phyloP scores from a whole-genome alignment of 1,140 invertebrate genomes.

The Trachelipus rathkii region DNA sequence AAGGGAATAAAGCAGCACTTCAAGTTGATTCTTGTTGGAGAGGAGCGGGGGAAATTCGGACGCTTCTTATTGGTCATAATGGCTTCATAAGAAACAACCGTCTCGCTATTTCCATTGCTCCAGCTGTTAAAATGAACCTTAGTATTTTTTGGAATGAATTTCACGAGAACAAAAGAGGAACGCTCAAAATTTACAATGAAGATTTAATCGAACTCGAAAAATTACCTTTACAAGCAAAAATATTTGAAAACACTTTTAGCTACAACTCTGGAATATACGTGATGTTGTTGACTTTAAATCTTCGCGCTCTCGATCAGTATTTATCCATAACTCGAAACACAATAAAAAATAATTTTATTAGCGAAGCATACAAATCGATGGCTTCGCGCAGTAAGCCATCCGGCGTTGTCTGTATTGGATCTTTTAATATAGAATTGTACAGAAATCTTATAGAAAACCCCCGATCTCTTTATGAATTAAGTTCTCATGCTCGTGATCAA shows the following conservation, averaged over 20 bases:
- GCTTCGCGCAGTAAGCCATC: constrained; percentile 81
- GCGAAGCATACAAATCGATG: constrained; percentile 76
- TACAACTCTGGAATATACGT: constrained; percentile 83
- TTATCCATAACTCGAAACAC: constrained; percentile 84
- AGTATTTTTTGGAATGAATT: constrained; percentile 85
- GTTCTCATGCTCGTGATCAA: constrained; percentile 89
- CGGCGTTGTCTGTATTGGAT: constrained; percentile 82
- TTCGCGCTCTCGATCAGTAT: constrained; percentile 61
- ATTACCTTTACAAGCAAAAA: constrained; percentile 64
- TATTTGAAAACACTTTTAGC: constrained; percentile 85
- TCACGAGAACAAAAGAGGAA: constrained; percentile 71
- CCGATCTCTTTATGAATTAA: constrained; percentile 85
- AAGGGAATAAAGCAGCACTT: constrained; percentile 67
- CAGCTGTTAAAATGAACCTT: constrained; percentile 75
- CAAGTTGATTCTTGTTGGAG: constrained; percentile 75
- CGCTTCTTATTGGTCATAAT: constrained; percentile 81
- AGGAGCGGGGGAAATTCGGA: constrained; percentile 24
- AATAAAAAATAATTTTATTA: constrained; percentile 76
- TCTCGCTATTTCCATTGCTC: constrained; percentile 71
- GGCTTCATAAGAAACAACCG: constrained; percentile 70
- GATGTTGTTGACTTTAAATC: constrained; percentile 79
- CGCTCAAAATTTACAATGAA: constrained; percentile 83
- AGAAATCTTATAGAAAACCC: constrained; percentile 91
- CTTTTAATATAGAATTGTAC: constrained; percentile 76
- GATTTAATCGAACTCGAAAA: constrained; percentile 63